phyloP scores from a whole-genome alignment of 2,888 invertebrate genomes.

The Fragum sueziense region DNA sequence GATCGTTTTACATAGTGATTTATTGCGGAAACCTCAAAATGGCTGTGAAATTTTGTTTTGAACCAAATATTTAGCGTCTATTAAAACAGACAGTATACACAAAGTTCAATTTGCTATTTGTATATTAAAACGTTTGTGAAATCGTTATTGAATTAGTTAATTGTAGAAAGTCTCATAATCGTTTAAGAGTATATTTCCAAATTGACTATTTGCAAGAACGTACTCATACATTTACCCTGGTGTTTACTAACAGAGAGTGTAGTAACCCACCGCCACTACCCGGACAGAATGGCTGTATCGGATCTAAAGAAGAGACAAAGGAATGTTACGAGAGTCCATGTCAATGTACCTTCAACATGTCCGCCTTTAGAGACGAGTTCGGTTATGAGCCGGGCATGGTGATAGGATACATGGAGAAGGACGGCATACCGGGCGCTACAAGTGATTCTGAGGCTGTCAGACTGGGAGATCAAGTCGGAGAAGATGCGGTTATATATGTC shows the following conservation, averaged over 20 bases:
- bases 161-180: too few species aligned
- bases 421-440: constrained; percentile 33
- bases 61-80: too few species aligned
- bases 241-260: constrained; percentile 32
- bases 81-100: too few species aligned
- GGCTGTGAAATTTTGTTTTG: too few species aligned
- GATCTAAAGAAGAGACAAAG: constrained; percentile 15
- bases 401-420: constrained; percentile 46
- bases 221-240: too few species aligned
- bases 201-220: too few species aligned
- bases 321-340: constrained; percentile 24
- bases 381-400: constrained; percentile 37
- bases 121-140: too few species aligned
- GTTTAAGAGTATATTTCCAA: too few species aligned
- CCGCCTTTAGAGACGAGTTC: constrained; percentile 26
- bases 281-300: constrained; percentile 39
- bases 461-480: constrained; percentile 33
- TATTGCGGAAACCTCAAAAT: too few species aligned
- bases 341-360: constrained; percentile 32
- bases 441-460: constrained; percentile 26
- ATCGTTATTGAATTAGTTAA: too few species aligned
- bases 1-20: too few species aligned
- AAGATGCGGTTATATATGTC: constrained; percentile 27
- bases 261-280: constrained; percentile 31
- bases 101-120: too few species aligned